Base-by-base conservation (phyloP, 2,888 invertebrate genomes). In the Yponomeuta sedellus region DNA sequence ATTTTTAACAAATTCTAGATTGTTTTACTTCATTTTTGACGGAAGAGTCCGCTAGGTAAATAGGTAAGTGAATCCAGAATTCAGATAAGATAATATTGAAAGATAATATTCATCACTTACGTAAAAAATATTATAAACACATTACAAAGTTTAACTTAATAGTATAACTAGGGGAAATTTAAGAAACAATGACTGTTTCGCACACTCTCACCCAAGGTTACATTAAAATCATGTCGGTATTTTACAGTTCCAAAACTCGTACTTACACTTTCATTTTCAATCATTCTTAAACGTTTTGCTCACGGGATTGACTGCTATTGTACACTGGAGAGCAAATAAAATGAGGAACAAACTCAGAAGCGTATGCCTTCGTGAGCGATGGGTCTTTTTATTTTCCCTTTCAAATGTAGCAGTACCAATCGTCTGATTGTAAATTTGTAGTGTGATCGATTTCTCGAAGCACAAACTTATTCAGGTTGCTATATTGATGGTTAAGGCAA, bases 151-250 rank as follows among this genome's bases (percentile, higher is more conserved):
- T 16, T 3, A 52, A 3, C 12, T 52, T 16, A 52, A 16, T 6
- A 12, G 16, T 52, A 4, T 52, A 52, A 52, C 12, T 16, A 16
- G 12, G 12, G 3, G 5, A 4, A 52, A 52, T 52, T 52, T 52
- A 3, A 16, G 8, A 52, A 52, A 52, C 44, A 52, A 52, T 52
- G 16, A 52, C 44, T 59, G 8, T 8, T 22, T 59, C 22, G 20
- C 59, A 19, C 39, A 62, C 39, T 19, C 62, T 62, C 62, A 40
- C 34, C 39, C 62, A 62, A 62, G 39, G 62, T 62, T 28, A 62
- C 11, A 34, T 62, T 59, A 34, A 59, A 22, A 59, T 20, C 2
- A 10, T 22, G 25, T 25, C 10, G 11, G n/a, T n/a, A 59, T 19
- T 59, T 22, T 22, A 20, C 25, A 22, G 59, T 59, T 4, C 20